Conservation (phyloP, 2,113 vertebrate species). For the Otocyon megalotis region DNA sequence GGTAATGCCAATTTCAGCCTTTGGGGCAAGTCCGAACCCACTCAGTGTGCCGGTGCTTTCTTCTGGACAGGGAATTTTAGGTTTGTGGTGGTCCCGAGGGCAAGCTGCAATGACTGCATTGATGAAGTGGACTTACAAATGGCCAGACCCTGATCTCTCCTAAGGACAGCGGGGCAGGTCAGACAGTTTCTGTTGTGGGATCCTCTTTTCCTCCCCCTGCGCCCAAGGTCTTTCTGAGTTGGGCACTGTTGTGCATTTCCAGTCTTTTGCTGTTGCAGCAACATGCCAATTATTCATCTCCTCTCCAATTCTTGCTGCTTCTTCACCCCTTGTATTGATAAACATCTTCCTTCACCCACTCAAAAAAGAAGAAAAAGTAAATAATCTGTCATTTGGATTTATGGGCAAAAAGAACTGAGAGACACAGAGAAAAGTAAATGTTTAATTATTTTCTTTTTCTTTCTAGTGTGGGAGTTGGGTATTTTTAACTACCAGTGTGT, state of each 20-base stretch:
- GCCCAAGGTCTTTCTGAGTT: neutral
- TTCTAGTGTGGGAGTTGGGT: neutral
- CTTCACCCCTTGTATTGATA: neutral
- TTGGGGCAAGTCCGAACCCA: neutral
- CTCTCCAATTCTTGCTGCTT: neutral
- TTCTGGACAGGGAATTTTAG: neutral
- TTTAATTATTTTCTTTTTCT: neutral
- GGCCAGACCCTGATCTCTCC: neutral
- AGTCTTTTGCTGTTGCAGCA: neutral
- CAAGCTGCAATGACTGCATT: neutral
- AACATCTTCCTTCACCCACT: neutral
- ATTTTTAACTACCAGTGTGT: neutral
- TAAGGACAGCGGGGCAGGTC: neutral
- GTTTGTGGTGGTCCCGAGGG: neutral
- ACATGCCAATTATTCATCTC: neutral
- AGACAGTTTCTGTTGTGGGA: too few relatives aligned
- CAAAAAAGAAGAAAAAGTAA: conserved; percentile 19
- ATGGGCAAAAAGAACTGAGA: neutral
- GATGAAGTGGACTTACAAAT: neutral
- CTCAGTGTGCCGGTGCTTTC: neutral
- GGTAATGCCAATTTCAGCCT: neutral
- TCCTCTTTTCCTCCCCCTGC: neutral
- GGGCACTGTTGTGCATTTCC: neutral
- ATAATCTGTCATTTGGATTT: conserved; percentile 6
- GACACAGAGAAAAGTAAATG: neutral